Base-by-base conservation (phyloP, 2,888 invertebrate genomes). In the Timema podura region DNA sequence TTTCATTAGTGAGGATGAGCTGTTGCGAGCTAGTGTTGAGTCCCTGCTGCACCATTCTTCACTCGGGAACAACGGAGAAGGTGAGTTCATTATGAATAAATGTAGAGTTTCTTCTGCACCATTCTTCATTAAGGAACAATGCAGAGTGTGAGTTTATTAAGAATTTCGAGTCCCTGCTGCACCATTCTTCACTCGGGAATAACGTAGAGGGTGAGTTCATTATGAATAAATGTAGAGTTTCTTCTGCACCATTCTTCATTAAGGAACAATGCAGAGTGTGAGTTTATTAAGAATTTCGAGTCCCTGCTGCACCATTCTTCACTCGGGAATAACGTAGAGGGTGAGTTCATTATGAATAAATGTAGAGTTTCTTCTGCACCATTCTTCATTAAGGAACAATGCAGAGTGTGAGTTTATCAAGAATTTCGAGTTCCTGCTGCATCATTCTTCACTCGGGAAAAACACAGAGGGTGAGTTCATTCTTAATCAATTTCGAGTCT, bases 41-140 rank as follows among this genome's bases (percentile, higher is more conserved):
- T 80, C 82, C 11, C 76, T 84, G 67, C 73, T 82, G 15, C 84
- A 84, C 76, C 83, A 84, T 76, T 79, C 80, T 30, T 77, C 79
- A 49, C 74, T 82, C 51, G 78, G 77, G 70, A 74, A 80, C 70
- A 80, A 80, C 68, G 79, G 76, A 69, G 79, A 79, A 78, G 80
- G 81, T 80, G 69, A 51, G 64, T 10, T 30, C 15, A 61, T 30
- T 30, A 30, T 30, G 30, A 30, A 30, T 30, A 30, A 30, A 30
- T 30, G 30, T 30, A 1, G 3, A 30, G 30, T 30, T 30, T 30
- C 30, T 30, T 30, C 30, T 30, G 30, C 3, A 30, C 30, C 30
- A 30, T 30, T 30, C 30, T 30, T 30, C 30, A 30, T 3, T 30
- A 30, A 30, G 30, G 30, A 30, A 30, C 30, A 30, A 30, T 3